Evolutionary conservation across 1,140 invertebrate species (phyloP).

Genomic region (Dysdera silvatica): DNA sequence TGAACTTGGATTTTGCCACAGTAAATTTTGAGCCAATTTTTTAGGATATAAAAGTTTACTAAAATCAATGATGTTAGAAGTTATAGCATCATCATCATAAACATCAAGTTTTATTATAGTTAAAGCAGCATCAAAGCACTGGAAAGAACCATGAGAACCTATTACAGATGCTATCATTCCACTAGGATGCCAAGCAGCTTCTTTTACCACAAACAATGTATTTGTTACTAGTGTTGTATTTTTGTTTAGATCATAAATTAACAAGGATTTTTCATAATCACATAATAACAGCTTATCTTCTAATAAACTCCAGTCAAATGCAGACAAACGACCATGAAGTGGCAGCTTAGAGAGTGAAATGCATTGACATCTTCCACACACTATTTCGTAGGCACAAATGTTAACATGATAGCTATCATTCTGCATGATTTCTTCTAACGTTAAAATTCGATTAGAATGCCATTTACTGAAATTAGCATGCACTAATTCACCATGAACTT

Average conservation of each 20-base stretch:
- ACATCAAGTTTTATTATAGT: conserved; percentile 17
- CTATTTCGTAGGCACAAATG: conserved; percentile 22
- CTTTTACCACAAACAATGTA: conserved; percentile 6
- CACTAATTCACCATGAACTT: conserved; percentile 22
- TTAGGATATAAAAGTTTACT: not conserved
- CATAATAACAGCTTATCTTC: conserved; percentile 16
- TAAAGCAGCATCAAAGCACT: conserved; percentile 24
- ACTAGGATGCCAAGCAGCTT: conserved; percentile 15
- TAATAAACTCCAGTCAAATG: conserved; percentile 15
- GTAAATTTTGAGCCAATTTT: conserved; percentile 1
- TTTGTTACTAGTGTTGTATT: conserved; percentile 11
- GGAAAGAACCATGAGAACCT: conserved; percentile 2
- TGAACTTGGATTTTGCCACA: conserved; percentile 6
- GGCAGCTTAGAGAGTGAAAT: conserved; percentile 14
- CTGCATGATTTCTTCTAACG: conserved; percentile 12
- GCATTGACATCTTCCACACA: conserved; percentile 9
- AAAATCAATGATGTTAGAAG: conserved; percentile 9
- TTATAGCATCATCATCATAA: not conserved
- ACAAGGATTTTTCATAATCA: conserved; percentile 1
- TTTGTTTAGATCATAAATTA: conserved; percentile 22
- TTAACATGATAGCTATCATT: not conserved
- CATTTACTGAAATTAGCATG: conserved; percentile 15
- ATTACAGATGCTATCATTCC: conserved; percentile 8
- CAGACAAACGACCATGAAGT: conserved; percentile 2
- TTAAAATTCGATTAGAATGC: conserved; percentile 21